Base-by-base conservation (phyloP, 1,140 invertebrate species). In the Trichonephila clavipes region DNA sequence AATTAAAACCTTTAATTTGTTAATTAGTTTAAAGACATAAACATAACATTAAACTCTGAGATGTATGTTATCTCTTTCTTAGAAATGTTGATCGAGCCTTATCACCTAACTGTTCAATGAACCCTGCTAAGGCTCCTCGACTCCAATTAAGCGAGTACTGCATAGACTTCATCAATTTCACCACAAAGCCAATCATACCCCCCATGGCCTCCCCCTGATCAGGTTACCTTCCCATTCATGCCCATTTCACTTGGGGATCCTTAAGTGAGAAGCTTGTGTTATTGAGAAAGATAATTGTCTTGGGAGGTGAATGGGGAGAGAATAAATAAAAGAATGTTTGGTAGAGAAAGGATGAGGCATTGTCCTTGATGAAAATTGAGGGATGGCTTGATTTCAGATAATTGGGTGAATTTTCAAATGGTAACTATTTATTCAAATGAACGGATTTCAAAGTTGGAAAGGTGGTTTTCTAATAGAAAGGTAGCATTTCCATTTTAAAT, bases 151-250 rank as follows among this genome's bases (percentile, higher is more conserved):
- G n/a, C 2, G 61, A 12, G 69, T 72, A 72, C 24, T 16, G 69
- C 69, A 34, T 34, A 72, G 69, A 72, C 69, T 72, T 72, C 69
- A 72, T 72, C 69, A 72, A 72, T 72, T 72, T 72, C 24, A 72
- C 69, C 69, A 72, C 69, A 72, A 72, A 72, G 69, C 69, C 69
- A 72, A 72, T 72, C 69, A 72, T 72, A 72, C 69, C 28, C 10
- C 14, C 69, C n/a, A 72, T 69, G 66, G 21, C n/a, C 24, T 4
- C 21, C 64, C 24, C 21, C 64, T 72, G 69, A 72, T 72, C 69
- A 28, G 28, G 69, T 72, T 72, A 72, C 24, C 69, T 72, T 72
- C 24, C 24, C 69, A 72, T 28, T 72, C 69, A 16, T 72, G n/a
- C 69, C 24, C 14, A 28, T 72, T 28, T 72, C 69, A 28, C 69